Percentiles rank a stretch among this genome's conserved stretches.
These are phyloP conservation scores for Trichosurus vulpecula DNA, from an alignment of 2,797 vertebrate genomes.

Conservation along the genomic window DNA sequence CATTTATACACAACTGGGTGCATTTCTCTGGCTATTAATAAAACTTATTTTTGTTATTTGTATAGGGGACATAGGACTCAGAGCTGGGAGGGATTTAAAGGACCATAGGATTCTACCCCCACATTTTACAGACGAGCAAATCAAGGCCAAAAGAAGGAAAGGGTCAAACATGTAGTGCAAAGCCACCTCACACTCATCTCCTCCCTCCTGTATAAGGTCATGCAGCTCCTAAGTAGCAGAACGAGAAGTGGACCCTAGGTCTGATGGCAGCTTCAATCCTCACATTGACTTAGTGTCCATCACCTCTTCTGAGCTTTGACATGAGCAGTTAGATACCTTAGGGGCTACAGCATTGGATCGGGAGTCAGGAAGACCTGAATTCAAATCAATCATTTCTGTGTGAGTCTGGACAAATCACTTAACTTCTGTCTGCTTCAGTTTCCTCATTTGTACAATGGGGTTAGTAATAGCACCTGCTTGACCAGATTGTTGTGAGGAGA, in stretches of 20 bases:
- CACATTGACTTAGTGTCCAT: neutral
- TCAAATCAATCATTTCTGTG: neutral
- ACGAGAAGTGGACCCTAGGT: neutral
- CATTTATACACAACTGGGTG: neutral
- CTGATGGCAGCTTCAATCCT: neutral
- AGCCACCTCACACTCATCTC: neutral
- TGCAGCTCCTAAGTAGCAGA: constrained; percentile 1
- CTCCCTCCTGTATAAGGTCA: neutral
- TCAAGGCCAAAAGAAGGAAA: neutral
- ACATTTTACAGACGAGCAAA: neutral
- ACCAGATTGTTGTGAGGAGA: neutral
- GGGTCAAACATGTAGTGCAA: neutral
- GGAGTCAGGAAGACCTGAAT: neutral
- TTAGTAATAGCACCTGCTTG: neutral
- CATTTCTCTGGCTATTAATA: neutral
- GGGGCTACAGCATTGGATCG: neutral
- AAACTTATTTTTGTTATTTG: neutral
- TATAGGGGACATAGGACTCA: neutral
- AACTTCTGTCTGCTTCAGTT: neutral
- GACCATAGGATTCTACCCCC: neutral
- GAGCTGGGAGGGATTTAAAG: neutral
- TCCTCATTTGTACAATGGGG: neutral
- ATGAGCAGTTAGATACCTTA: neutral
- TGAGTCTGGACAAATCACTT: neutral
- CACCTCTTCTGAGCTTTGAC: neutral